These are phyloP conservation scores for Apostichopus californicus DNA, from an alignment of 35 echinoderm and acorn worm genomes.

Conservation along the genomic window DNA sequence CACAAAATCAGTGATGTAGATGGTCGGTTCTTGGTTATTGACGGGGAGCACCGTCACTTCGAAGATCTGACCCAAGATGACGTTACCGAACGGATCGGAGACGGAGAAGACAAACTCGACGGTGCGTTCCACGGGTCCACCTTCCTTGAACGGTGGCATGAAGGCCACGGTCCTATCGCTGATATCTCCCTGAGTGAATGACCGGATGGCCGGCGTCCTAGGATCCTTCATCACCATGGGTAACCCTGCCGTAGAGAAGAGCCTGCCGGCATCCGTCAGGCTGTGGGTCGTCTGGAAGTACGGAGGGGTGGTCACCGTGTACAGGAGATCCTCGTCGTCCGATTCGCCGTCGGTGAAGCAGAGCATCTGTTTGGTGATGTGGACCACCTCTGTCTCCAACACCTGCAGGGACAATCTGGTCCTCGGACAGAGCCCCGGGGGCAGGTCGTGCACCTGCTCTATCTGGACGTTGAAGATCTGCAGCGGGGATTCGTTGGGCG, in stretches of 20 bases:
- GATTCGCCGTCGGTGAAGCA: conserved; percentile 83
- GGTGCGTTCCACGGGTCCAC: conserved; percentile 58
- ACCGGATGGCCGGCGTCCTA: conserved; percentile 39
- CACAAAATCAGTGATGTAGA: conserved; percentile 73
- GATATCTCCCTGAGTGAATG: conserved; percentile 80
- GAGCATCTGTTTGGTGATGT: conserved; percentile 77
- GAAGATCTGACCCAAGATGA: conserved; percentile 73
- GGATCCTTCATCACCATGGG: conserved; percentile 81
- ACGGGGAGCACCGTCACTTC: conserved; percentile 86
- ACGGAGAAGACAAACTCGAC: conserved; percentile 90
- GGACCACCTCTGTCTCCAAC: conserved; percentile 77
- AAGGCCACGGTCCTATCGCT: conserved; percentile 82
- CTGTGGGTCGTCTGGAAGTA: conserved; percentile 79
- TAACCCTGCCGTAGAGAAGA: conserved; percentile 74
- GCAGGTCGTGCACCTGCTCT: conserved; percentile 74
- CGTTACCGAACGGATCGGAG: conserved; percentile 83
- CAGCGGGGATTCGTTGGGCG: conserved; percentile 79
- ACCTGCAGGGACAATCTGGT: conserved; percentile 62
- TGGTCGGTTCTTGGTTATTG: conserved; percentile 82
- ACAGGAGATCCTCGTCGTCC: conserved; percentile 63
- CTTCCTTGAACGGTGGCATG: conserved; percentile 94
- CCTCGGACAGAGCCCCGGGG: conserved; percentile 60
- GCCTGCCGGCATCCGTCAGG: conserved; percentile 76
- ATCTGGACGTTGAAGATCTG: conserved; percentile 76
- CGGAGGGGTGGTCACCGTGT: conserved; percentile 88